These are phyloP conservation scores for Xiphorhynchus elegans DNA, from an alignment of 2,113 vertebrate species.

Conservation along the genomic window DNA sequence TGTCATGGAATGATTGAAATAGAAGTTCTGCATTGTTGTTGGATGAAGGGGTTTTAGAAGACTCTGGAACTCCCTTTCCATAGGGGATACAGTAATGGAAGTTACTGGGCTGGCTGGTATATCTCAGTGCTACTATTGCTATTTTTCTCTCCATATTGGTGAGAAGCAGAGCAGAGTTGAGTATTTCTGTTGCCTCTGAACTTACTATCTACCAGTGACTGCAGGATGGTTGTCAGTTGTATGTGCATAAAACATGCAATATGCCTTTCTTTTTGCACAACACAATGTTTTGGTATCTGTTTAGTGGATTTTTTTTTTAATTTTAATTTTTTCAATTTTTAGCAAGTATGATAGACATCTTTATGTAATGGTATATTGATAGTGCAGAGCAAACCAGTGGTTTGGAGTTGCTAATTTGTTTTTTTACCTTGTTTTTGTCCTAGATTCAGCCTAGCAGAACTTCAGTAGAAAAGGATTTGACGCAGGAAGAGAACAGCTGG, in stretches of 20 bases:
- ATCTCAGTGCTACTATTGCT: background rate
- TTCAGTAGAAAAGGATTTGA: background rate
- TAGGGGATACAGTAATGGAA: background rate
- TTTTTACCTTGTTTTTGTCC: slow-evolving; percentile 1
- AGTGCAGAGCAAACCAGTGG: background rate
- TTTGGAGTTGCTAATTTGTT: background rate
- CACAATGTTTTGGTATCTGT: background rate
- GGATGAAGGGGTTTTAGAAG: background rate
- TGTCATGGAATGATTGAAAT: background rate
- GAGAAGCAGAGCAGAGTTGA: background rate
- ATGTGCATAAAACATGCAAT: background rate
- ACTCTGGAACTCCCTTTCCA: background rate
- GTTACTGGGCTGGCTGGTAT: background rate
- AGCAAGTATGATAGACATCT: background rate
- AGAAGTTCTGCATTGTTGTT: background rate
- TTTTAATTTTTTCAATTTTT: background rate
- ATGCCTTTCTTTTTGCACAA: background rate
- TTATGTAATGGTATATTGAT: background rate
- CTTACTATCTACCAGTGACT: background rate
- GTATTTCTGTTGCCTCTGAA: background rate
- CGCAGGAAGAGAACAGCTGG: background rate
- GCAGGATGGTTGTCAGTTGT: background rate
- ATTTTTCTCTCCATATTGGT: background rate
- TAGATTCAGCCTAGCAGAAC: slow-evolving; percentile 56
- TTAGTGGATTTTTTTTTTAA: background rate